Percentiles rank a stretch among this genome's conserved stretches.
These are phyloP conservation scores for Calosoma granatense DNA, from an alignment of 1,140 invertebrate genomes.

Conservation along the genomic window DNA sequence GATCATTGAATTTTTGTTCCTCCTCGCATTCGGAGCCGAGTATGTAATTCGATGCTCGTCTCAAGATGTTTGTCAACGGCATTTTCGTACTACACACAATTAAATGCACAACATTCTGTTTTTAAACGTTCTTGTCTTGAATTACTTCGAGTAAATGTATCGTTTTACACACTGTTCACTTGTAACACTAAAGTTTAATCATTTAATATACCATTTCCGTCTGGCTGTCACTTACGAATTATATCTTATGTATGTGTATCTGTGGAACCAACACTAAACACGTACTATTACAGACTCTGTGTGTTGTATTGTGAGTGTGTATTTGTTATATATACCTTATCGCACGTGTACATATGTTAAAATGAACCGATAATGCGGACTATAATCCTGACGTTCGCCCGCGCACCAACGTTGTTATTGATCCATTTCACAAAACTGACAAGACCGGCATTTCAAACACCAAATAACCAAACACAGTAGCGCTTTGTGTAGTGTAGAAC, in stretches of 20 bases:
- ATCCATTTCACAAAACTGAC: not conserved
- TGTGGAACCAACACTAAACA: too few relatives aligned
- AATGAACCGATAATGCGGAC: not conserved
- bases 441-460: too few relatives aligned
- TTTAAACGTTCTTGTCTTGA: not conserved
- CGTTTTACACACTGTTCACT: too few relatives aligned
- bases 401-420: not conserved
- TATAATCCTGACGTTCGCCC: not conserved
- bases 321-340: not conserved
- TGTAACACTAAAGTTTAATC: too few relatives aligned
- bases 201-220: too few relatives aligned
- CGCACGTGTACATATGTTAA: not conserved
- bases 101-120: not conserved
- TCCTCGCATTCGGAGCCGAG: slow-evolving; percentile 54
- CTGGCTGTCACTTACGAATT: too few relatives aligned
- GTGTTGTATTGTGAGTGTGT: too few relatives aligned
- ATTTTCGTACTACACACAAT: slow-evolving; percentile 37
- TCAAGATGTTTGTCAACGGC: slow-evolving; percentile 64
- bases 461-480: too few relatives aligned
- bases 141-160: too few relatives aligned
- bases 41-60: slow-evolving; percentile 65
- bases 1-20: slow-evolving; percentile 41
- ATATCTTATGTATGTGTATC: too few relatives aligned
- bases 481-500: too few relatives aligned
- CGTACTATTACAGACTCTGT: too few relatives aligned